Evolutionary conservation across 2,113 vertebrate species (phyloP), one percentile per base, ranked within the genome.

Genomic region (Oostethus manadensis): DNA sequence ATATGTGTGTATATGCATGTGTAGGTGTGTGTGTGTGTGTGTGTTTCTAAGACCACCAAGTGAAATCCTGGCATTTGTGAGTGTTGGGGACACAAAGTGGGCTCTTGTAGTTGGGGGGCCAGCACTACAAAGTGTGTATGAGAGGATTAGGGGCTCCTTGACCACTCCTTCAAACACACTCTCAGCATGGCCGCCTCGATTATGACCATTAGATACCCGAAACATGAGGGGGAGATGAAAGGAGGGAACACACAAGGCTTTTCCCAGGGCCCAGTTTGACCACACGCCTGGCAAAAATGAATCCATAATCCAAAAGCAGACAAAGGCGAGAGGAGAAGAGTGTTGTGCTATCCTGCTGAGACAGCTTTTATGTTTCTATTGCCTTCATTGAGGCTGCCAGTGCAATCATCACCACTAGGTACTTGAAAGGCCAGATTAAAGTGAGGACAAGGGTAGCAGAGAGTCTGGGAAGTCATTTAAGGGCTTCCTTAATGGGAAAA

Each of bases 151-250:
- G 78, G 85, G 79, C 80, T 85, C 85, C 85, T 89, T 82, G 74
- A 84, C 84, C 77, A 72, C 77, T 83, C 77, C 85, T 81, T 86
- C 84, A 88, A 88, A 85, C 74, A 77, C 74, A 68, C 74, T 74
- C 82, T 77, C 90, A 90, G 89, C 89, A 89, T 83, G 87, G 77
- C 79, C 50, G 69, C 78, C 72, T 77, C 73, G 80, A 89, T 90
- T 90, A 91, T 91, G 85, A 91, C 86, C 79, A 84, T 89, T 91
- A 89, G 84, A 90, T 90, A 74, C 85, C 70, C 83, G 65, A 82
- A 83, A 86, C 88, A 89, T 89, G 82, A 88, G 84, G 74, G 54
- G n/a, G 62, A 80, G 71, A 83, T 86, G 77, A 87, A 85, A 82
- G 77, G 66, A 44, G 48, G 68, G 77, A 76, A 66, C 33, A 71